phyloP scores from a whole-genome alignment of 2,113 vertebrate genomes.

The Meles meles region DNA sequence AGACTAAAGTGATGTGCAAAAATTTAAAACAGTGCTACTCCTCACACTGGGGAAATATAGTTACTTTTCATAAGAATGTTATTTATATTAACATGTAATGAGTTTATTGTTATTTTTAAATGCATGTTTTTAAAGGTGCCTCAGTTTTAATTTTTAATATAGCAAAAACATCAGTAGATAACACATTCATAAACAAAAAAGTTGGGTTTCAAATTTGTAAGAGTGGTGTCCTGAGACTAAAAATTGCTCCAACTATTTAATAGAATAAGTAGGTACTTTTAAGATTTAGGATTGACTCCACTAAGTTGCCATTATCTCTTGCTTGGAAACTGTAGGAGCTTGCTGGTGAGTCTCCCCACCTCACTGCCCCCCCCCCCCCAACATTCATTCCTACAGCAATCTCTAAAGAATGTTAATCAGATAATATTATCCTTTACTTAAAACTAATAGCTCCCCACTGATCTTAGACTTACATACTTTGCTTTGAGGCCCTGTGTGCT shows the following conservation, averaged over 20 bases:
- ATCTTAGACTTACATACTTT: background rate
- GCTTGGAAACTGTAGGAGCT: background rate
- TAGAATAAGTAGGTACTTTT: background rate
- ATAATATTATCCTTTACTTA: background rate
- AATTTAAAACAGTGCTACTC: background rate
- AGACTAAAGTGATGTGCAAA: background rate
- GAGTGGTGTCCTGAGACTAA: background rate
- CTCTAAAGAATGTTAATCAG: background rate
- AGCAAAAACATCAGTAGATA: background rate
- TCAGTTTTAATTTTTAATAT: conserved; percentile 2
- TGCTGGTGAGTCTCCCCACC: background rate
- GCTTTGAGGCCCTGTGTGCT: background rate
- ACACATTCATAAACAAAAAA: background rate
- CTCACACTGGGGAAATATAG: background rate
- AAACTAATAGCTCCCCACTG: background rate
- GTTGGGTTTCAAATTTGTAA: background rate
- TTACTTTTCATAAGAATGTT: background rate
- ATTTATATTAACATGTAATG: background rate
- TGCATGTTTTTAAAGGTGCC: background rate
- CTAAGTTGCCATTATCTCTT: background rate
- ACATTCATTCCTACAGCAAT: background rate
- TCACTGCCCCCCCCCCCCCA: background rate
- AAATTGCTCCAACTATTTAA: background rate
- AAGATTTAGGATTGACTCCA: background rate
- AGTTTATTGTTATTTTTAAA: background rate